These are phyloP conservation scores for Pristionchus entomophagus DNA, from an alignment of 2,888 invertebrate species.

Conservation along the genomic window DNA sequence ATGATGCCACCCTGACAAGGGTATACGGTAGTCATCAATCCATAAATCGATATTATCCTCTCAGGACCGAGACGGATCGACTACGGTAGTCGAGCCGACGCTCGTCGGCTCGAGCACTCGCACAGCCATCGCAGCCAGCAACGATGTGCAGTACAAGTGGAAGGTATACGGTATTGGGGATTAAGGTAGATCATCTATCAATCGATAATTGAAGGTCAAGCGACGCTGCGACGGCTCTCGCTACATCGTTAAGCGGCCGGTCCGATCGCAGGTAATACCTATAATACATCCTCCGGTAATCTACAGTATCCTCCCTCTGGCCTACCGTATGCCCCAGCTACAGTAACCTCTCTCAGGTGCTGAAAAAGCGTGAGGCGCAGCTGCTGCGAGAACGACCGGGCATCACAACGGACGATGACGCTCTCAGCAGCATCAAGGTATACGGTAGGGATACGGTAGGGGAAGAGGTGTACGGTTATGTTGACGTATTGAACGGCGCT, in stretches of 20 bases:
- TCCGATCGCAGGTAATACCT: conserved; percentile 78
- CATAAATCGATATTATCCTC: neutral
- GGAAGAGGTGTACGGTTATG: no score
- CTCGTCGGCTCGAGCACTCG: neutral
- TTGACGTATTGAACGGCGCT: no score
- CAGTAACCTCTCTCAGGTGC: conserved; percentile 78
- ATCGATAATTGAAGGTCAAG: conserved; percentile 78
- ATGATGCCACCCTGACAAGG: conserved; percentile 49
- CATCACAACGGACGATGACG: conserved; percentile 86
- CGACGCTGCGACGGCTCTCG: conserved; percentile 85
- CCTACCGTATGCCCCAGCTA: neutral
- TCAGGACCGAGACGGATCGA: conserved; percentile 27
- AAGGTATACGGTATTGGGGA: conserved; percentile 48
- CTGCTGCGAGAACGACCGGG: conserved; percentile 83
- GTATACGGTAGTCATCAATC: conserved; percentile 1
- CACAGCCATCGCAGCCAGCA: neutral
- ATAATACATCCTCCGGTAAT: no score
- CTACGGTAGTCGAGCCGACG: conserved; percentile 31
- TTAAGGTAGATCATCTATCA: neutral
- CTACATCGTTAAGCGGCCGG: conserved; percentile 85
- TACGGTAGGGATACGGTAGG: conserved; percentile 20
- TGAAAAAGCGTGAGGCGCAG: conserved; percentile 83
- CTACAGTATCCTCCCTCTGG: neutral
- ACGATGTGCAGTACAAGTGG: conserved; percentile 60
- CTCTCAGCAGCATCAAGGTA: conserved; percentile 85